phyloP scores from a whole-genome alignment of 2,888 invertebrate genomes.

The Brachynemurus nebulosus region DNA sequence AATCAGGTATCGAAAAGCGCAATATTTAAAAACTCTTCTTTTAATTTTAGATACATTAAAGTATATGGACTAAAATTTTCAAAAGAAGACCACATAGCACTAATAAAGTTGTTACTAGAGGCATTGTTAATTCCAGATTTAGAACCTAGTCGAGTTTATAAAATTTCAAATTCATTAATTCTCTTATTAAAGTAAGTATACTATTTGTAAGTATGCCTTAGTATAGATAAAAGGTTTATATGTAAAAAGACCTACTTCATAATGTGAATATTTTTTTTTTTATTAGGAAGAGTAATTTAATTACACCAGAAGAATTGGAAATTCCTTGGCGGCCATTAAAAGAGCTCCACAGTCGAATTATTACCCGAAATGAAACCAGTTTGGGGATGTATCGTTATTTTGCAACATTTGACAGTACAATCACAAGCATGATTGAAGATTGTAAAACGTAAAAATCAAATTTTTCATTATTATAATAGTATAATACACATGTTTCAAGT shows the following conservation, averaged over 20 bases:
- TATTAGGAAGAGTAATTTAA: conserved; percentile 57
- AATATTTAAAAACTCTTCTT: conserved; percentile 8
- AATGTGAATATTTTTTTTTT: conserved; percentile 7
- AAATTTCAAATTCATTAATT: conserved; percentile 52
- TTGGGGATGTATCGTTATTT: conserved; percentile 42
- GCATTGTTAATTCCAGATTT: conserved; percentile 61
- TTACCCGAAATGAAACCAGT: conserved; percentile 39
- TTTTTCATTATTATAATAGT: no score
- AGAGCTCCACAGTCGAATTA: conserved; percentile 45
- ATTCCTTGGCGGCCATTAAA: conserved; percentile 80
- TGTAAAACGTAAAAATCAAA: conserved; percentile 25
- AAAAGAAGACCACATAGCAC: conserved; percentile 74
- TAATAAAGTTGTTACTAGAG: conserved; percentile 69
- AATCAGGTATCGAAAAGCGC: background rate
- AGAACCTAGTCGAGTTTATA: conserved; percentile 59
- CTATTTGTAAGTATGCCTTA: background rate
- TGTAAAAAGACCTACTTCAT: background rate
- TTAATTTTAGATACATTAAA: conserved; percentile 58
- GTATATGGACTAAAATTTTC: conserved; percentile 77
- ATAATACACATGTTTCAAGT: conserved; percentile 4
- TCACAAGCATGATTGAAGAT: conserved; percentile 25
- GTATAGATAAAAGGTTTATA: background rate
- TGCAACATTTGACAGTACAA: conserved; percentile 22
- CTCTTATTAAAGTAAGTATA: conserved; percentile 62
- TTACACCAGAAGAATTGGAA: conserved; percentile 64